Evolutionary conservation across 2,797 vertebrate species (phyloP), one percentile per base, ranked within the genome.

Genomic region (Xiphorhynchus erythropygius): DNA sequence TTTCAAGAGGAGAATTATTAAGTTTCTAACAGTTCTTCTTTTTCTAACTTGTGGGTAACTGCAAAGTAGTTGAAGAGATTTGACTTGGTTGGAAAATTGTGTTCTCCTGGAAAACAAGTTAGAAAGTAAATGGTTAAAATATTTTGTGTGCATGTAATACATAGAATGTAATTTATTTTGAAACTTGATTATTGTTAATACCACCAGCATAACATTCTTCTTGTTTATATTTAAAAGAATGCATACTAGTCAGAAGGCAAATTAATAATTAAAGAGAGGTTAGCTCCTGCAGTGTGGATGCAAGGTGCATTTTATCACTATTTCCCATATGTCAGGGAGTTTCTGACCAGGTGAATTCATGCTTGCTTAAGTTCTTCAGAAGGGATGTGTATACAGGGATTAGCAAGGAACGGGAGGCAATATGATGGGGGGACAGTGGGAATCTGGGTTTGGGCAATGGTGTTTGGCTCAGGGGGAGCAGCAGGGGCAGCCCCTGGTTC

Each of bases 401-500:
- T 50, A 55, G 23, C 28, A 55, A 63, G 50, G 60, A 83, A 19
- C 12, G 13, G 8, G 32, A 56, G 64, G 49, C 32, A 18, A 14
- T 16, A 11, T 57, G 49, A 87, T 11, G 50, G 22, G 30, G 11
- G 60, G 35, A 30, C 73, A 59, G 52, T 28, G 18, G 3, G 37
- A 11, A 5, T 13, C 18, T 53, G 28, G 4, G 0, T 63, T 42
- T 41, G 62, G 44, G 33, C 53, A 1, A 0, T 47, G 42, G 32
- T 56, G 30, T 56, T 50, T 55, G 56, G 21, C 24, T 75, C 21
- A 7, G 15, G 3, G 19, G 24, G 13, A 71, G 44, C 59, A 35
- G 18, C 9, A 15, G 14, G 7, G 8, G 59, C 19, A 62, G 37
- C 24, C 41, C 13, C 0, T 28, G 11, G 52, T 10, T 47, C 2